Base-by-base conservation (phyloP, 2,797 vertebrate species). In the Percopsis omiscomaycus region DNA sequence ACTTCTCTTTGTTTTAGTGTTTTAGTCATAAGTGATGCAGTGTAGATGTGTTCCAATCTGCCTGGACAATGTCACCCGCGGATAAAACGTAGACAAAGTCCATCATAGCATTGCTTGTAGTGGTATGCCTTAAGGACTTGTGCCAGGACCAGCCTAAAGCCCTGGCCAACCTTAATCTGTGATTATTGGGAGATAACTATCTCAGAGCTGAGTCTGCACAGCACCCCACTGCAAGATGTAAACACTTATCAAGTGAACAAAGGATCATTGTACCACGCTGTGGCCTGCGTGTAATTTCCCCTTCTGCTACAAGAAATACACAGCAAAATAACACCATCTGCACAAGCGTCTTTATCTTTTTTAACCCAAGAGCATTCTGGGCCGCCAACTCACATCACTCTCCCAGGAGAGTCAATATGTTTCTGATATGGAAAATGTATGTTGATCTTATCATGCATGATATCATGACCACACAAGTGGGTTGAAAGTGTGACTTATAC, bases 171-270 rank as follows among this genome's bases (percentile, higher is more conserved):
- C 66, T 75, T 60, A 60, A 55, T 85, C 48, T 60, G 63, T 80
- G 77, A 83, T 85, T 71, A 83, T 64, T 77, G 69, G 64, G 78
- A 73, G 77, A 89, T 87, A 85, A 83, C 78, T 65, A 81, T 85
- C 82, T 78, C 77, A 80, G 75, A 73, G 47, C 69, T 78, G 78
- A 80, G 83, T 71, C 76, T 75, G 54, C 74, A 44, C 85, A 85
- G 82, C 71, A 75, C 61, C 85, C 79, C 74, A 79, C 56, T 79
- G 64, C 65, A 84, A 85, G 71, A 89, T 84, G 82, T 84, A 85
- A 88, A 86, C 83, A 86, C 81, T 83, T 81, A 79, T 68, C 64
- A 61, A 74, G 71, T 72, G 82, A 88, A 89, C 88, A 91, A 89
- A 83, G 82, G 69, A 80, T 87, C 83, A 84, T 89, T 89, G 88